A percentile compares a stretch with the other conserved stretches of the same genome.
These are phyloP conservation scores for Acipenser transmontanus DNA, from an alignment of 2,797 vertebrate species.

Conservation along the genomic window DNA sequence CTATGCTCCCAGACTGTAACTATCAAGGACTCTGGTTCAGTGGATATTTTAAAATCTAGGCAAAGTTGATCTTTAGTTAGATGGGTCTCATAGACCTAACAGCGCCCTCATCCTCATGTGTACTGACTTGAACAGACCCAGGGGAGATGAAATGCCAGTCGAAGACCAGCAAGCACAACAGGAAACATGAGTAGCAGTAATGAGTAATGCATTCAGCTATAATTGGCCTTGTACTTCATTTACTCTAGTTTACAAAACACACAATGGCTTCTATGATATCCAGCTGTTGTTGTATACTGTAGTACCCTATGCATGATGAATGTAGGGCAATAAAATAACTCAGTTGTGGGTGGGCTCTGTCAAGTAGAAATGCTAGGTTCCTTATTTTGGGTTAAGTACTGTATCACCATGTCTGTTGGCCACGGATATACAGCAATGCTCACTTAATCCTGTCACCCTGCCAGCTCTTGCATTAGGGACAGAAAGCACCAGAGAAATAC, in stretches of 20 bases:
- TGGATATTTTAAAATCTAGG: no score
- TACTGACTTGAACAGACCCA: not conserved
- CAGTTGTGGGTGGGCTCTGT: not conserved
- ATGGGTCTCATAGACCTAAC: no score
- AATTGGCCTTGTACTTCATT: not conserved
- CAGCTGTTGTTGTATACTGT: not conserved
- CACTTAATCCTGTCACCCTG: not conserved
- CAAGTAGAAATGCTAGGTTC: not conserved
- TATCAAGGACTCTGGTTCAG: no score
- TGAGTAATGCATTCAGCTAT: not conserved
- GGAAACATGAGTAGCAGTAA: not conserved
- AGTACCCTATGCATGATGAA: not conserved
- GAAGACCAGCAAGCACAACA: not conserved
- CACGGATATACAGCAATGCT: not conserved
- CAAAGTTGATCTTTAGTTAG: no score
- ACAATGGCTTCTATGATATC: not conserved
- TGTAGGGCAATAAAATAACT: not conserved
- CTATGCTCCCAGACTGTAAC: no score
- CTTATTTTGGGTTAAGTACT: not conserved
- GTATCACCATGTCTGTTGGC: not conserved
- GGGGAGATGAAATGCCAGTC: not conserved
- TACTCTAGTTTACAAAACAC: not conserved
- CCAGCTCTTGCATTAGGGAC: not conserved
- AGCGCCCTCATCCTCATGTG: no score
- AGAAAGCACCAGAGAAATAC: not conserved